Conservation (phyloP, 2,113 vertebrate genomes). For the Cyprinodon brontotheroides region DNA sequence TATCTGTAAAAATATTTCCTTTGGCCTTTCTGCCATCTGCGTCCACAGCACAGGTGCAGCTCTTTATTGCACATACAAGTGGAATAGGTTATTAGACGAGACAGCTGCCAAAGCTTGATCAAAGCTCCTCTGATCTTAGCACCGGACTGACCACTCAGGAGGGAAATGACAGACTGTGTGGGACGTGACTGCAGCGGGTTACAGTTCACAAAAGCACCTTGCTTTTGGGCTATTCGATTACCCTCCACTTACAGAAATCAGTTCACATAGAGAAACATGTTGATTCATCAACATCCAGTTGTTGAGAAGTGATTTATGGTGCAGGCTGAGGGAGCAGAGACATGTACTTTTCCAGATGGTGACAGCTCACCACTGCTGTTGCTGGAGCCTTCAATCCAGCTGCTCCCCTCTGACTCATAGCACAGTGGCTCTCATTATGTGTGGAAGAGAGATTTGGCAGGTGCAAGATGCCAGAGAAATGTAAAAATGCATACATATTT, state of each 20-base stretch:
- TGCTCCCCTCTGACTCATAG: constrained; percentile 77
- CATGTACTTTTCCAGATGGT: constrained; percentile 74
- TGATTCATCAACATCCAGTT: constrained; percentile 42
- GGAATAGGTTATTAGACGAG: constrained; percentile 50
- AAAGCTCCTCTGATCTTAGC: constrained; percentile 54
- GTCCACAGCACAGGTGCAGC: constrained; percentile 40
- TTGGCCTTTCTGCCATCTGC: not conserved
- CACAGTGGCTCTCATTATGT: constrained; percentile 36
- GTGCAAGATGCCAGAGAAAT: constrained; percentile 19
- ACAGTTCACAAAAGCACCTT: not conserved
- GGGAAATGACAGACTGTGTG: constrained; percentile 14
- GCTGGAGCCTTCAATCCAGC: constrained; percentile 72
- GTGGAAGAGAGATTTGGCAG: constrained; percentile 28
- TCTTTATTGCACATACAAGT: constrained; percentile 45
- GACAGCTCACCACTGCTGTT: constrained; percentile 69
- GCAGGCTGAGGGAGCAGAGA: constrained; percentile 55
- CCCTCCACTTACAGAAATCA: not conserved
- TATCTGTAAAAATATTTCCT: constrained; percentile 35
- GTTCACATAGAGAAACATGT: constrained; percentile 34
- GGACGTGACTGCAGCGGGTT: not conserved
- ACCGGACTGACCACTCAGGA: constrained; percentile 27
- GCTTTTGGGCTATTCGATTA: not conserved
- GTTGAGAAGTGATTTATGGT: constrained; percentile 50
- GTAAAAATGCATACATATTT: not conserved
- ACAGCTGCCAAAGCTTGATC: constrained; percentile 54